A percentile compares a stretch with the other conserved stretches of the same genome.
Evolutionary conservation across 2,113 vertebrate species (phyloP).

Genomic region (Columba janthina): DNA sequence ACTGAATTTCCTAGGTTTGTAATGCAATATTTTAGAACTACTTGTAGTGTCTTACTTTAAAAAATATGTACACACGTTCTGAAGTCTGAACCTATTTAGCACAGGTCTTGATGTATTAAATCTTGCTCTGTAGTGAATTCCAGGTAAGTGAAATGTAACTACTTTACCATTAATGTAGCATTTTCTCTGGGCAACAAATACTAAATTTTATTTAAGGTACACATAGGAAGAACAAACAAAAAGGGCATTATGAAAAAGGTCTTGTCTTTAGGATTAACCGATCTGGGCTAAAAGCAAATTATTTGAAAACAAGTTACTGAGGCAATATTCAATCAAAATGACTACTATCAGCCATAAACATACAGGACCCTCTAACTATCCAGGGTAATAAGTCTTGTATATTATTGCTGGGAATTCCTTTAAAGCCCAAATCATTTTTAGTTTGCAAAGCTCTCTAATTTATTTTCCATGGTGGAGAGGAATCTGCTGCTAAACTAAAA

Average conservation of each 20-base stretch:
- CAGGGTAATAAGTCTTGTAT: constrained; percentile 80
- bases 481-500: constrained; percentile 72
- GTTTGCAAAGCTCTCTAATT: constrained; percentile 76
- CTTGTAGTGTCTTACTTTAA: background rate
- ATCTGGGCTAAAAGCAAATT: constrained; percentile 54
- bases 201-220: background rate
- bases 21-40: background rate
- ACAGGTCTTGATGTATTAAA: background rate
- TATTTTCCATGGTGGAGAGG: constrained; percentile 74
- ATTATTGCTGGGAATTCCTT: constrained; percentile 80
- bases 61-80: fast-evolving
- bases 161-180: background rate
- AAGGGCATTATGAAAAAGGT: constrained; percentile 23
- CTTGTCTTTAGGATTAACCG: constrained; percentile 21
- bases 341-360: constrained; percentile 76
- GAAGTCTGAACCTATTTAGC: background rate
- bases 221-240: background rate
- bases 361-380: constrained; percentile 67
- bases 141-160: background rate
- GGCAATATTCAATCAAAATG: constrained; percentile 77
- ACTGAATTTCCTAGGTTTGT: background rate
- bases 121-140: background rate
- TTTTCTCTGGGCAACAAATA: background rate
- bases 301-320: constrained; percentile 72
- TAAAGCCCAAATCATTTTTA: constrained; percentile 74